phyloP scores from a whole-genome alignment of 2,888 invertebrate species.

The Mycalesis mineus region DNA sequence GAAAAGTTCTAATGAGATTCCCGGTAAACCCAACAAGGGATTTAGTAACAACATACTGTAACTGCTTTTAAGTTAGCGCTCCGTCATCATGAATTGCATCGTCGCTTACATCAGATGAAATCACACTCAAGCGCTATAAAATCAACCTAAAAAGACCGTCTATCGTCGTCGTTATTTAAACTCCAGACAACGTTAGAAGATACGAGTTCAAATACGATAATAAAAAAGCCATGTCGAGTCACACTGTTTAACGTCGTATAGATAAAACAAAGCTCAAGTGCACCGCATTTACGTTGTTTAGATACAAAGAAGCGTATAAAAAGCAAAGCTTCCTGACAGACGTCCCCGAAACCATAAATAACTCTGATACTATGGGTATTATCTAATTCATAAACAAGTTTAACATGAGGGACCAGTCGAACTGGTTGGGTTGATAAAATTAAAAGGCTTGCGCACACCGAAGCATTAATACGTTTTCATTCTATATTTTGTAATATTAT shows the following conservation, averaged over 20 bases:
- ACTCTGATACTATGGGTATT: constrained; percentile 8
- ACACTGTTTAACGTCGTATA: constrained; percentile 27
- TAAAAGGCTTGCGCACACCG: not conserved
- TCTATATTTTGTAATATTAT: too few relatives aligned
- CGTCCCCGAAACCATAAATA: constrained; percentile 16
- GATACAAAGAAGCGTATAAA: constrained; percentile 22
- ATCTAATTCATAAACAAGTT: constrained; percentile 18
- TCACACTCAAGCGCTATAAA: too few relatives aligned
- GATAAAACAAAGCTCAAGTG: constrained; percentile 31
- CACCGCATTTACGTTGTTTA: constrained; percentile 25
- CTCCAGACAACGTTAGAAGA: too few relatives aligned
- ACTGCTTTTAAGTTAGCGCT: too few relatives aligned
- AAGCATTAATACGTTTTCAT: too few relatives aligned
- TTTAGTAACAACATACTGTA: too few relatives aligned
- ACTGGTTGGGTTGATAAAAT: constrained; percentile 18
- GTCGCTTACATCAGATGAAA: too few relatives aligned
- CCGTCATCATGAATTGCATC: too few relatives aligned
- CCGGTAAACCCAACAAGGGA: too few relatives aligned
- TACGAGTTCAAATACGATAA: constrained; percentile 1
- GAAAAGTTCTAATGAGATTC: too few relatives aligned
- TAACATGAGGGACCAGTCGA: constrained; percentile 13
- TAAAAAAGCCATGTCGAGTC: constrained; percentile 8
- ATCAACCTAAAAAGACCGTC: too few relatives aligned
- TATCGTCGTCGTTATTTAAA: too few relatives aligned
- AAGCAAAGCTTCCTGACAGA: constrained; percentile 13